Percentiles rank a stretch among this genome's conserved stretches.
Evolutionary conservation across 2,888 invertebrate species (phyloP).

Genomic region (Cotesia congregata): DNA sequence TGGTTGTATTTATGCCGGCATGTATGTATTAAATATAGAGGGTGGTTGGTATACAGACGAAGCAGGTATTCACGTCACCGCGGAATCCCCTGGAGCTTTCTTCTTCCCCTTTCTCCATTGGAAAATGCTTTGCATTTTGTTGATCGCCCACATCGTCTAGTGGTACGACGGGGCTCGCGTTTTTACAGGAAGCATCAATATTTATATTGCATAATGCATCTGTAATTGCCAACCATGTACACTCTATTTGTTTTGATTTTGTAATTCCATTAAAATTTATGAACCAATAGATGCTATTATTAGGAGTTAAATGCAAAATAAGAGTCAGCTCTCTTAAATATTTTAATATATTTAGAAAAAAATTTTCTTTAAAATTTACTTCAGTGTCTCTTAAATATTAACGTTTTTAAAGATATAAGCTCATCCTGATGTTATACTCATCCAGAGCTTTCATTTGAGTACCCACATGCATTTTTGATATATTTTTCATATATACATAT

Average conservation of each 20-base stretch:
- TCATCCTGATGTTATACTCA: too few relatives aligned
- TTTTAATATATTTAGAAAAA: neutral
- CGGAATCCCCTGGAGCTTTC: constrained; percentile 49
- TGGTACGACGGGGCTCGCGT: constrained; percentile 57
- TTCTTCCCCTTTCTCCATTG: constrained; percentile 33
- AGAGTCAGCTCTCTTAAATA: constrained; percentile 4
- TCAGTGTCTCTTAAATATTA: too few relatives aligned
- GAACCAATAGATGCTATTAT: constrained; percentile 66
- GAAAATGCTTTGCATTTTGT: constrained; percentile 65
- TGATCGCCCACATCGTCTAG: constrained; percentile 42
- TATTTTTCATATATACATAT: too few relatives aligned
- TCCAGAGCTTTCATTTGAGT: too few relatives aligned
- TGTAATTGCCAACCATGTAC: constrained; percentile 67
- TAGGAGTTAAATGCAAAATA: constrained; percentile 65
- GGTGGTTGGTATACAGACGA: constrained; percentile 24
- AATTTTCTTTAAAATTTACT: neutral
- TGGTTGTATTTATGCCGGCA: neutral
- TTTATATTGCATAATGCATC: constrained; percentile 70
- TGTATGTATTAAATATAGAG: neutral
- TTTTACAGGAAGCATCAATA: constrained; percentile 70
- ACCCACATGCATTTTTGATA: too few relatives aligned
- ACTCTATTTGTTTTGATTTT: constrained; percentile 70
- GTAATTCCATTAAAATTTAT: constrained; percentile 70
- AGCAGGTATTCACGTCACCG: constrained; percentile 34
- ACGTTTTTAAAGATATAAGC: too few relatives aligned